A percentile compares a stretch with the other conserved stretches of the same genome.
Evolutionary conservation across 2,888 invertebrate species (phyloP).

Genomic region (Mayetiola destructor): DNA sequence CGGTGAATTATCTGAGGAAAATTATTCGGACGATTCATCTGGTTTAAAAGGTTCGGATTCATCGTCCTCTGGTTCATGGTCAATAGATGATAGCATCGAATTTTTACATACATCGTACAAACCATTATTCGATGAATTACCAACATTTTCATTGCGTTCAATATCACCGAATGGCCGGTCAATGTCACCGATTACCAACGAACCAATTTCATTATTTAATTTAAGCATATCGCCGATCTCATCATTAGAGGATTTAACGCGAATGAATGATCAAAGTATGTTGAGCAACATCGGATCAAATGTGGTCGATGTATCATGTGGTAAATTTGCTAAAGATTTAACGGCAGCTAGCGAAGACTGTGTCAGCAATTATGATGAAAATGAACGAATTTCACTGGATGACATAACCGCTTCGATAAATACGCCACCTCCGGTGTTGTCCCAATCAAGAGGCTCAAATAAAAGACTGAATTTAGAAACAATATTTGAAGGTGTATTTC

Average conservation of each 20-base stretch:
- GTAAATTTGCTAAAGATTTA: not conserved
- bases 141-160: not conserved
- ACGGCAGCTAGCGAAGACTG: not conserved
- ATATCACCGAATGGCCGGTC: not conserved
- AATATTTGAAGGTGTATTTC: conserved; percentile 32
- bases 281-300: not conserved
- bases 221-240: conserved; percentile 13
- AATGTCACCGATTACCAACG: not conserved
- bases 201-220: conserved; percentile 9
- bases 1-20: not conserved
- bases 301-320: not conserved
- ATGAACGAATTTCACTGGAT: conserved; percentile 29
- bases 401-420: conserved; percentile 32
- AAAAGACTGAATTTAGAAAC: conserved; percentile 27
- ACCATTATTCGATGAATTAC: not conserved
- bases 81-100: not conserved
- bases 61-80: not conserved
- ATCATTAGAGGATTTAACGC: not conserved
- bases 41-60: not conserved
- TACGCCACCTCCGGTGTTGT: not conserved
- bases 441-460: not conserved
- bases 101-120: not conserved
- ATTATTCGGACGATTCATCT: not conserved
- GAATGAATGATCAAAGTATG: not conserved
- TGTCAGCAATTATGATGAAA: conserved; percentile 17